Conservation (phyloP, 64 coral and sea anemone genomes). For the Catalaphyllia jardinei region DNA sequence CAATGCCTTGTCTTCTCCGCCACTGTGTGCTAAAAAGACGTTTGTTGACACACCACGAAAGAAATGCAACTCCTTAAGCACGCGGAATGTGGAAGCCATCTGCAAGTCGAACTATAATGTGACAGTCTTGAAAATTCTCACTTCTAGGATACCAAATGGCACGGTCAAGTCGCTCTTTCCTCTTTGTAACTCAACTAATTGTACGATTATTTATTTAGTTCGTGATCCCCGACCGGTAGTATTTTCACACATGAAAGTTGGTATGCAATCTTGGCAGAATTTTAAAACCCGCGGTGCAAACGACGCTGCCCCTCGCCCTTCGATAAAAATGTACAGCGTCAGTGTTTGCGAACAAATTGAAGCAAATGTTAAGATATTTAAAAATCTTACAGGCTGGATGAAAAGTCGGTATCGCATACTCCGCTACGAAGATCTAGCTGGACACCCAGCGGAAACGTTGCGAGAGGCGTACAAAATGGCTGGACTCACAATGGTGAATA, state of each 20-base stretch:
- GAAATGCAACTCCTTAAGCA: neutral
- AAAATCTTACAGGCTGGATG: neutral
- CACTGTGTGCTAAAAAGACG: neutral
- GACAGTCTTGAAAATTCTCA: constrained; percentile 2
- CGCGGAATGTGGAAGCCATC: neutral
- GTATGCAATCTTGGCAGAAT: neutral
- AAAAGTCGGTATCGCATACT: neutral
- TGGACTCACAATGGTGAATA: neutral
- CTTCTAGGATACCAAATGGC: neutral
- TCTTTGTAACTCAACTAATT: constrained; percentile 3
- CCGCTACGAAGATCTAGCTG: constrained; percentile 19
- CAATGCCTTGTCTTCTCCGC: constrained; percentile 4
- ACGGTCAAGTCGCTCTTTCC: constrained; percentile 20
- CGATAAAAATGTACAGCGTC: neutral
- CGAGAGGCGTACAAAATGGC: neutral
- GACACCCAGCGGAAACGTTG: neutral
- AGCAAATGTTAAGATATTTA: neutral
- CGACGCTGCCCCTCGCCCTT: neutral
- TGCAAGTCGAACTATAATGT: neutral
- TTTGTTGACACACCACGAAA: neutral
- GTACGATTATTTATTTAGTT: constrained; percentile 18
- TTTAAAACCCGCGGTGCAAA: neutral
- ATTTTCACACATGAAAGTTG: constrained; percentile 12
- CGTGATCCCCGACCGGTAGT: constrained; percentile 13
- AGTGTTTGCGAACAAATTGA: neutral